Evolutionary conservation across 2,113 vertebrate species (phyloP), one percentile per base, ranked within the genome.

Genomic region (Bucco capensis): DNA sequence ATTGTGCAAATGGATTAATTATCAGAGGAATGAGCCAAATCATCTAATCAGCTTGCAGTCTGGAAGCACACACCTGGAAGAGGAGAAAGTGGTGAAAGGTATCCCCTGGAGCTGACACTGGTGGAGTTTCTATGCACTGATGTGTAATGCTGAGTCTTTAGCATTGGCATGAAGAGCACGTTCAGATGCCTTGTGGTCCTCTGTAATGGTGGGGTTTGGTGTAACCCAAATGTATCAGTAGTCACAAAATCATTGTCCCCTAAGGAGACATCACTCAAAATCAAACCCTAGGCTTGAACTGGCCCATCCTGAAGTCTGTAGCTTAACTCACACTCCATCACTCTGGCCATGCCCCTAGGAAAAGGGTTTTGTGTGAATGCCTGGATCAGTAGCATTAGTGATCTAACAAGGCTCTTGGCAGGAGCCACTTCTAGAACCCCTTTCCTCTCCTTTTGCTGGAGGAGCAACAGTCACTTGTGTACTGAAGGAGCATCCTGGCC

Each of bases 391-490:
- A 49, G 16, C 24, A 13, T 28, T 30, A 61, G 22, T 14, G 24
- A 65, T 31, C 30, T 16, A 16, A 8, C 66, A 74, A 33, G 6
- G 44, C 25, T 33, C 22, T 21, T 53, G 44, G 17, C 46, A 50
- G 65, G 10, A 67, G 33, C 71, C 60, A 42, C 9, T 0, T 1
- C 38, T 38, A 60, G 81, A 10, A 4, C 7, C 6, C 1, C 10
- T 56, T 51, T 71, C 30, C 15, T 17, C 35, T 74, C 13, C 38
- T 30, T 47, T 76, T 31, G 15, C 47, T 4, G 6, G 1, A 33
- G 54, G 2, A 69, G 3, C 19, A 50, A 42, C 53, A 37, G 33
- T 51, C 49, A 24, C 21, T 64, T 0, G 0, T 21, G 10, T 13
- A 22, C 60, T 38, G 25, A 51, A 47, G 38, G 38, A 78, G 16